Percentiles rank a stretch among this genome's conserved stretches.
Evolutionary conservation across 2,113 vertebrate species (phyloP).

Genomic region (Ageneiosus marmoratus): DNA sequence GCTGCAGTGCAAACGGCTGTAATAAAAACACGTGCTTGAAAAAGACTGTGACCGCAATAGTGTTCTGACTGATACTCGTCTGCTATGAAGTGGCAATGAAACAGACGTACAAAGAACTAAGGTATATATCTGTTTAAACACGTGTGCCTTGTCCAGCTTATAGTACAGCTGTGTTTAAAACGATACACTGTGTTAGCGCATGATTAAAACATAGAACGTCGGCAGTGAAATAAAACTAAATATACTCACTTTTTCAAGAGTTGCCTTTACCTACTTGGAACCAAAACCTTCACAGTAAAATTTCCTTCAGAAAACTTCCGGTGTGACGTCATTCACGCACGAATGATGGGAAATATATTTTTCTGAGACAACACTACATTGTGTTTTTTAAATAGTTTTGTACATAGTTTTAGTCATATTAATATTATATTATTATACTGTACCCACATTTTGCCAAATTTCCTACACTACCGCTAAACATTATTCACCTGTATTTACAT

Average conservation of each 20-base stretch:
- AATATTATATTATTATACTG: too few relatives aligned
- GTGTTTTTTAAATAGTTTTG: too few relatives aligned
- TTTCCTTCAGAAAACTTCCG: not conserved
- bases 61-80: not conserved
- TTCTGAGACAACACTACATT: not conserved
- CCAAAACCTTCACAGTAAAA: not conserved
- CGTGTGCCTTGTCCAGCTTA: not conserved
- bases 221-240: not conserved
- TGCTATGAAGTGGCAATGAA: not conserved
- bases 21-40: slow-evolving; percentile 7
- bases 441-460: too few relatives aligned
- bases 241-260: not conserved
- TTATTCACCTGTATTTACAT: too few relatives aligned
- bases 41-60: not conserved
- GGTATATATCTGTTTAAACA: not conserved
- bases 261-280: not conserved
- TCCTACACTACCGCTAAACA: too few relatives aligned
- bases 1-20: too few relatives aligned
- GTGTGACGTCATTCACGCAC: not conserved
- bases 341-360: slow-evolving; percentile 44
- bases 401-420: too few relatives aligned
- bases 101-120: not conserved
- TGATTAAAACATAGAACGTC: not conserved
- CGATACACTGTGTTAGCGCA: too few relatives aligned
- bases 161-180: not conserved